Conservation (phyloP, 2,888 invertebrate species). For the Noctua comes region DNA sequence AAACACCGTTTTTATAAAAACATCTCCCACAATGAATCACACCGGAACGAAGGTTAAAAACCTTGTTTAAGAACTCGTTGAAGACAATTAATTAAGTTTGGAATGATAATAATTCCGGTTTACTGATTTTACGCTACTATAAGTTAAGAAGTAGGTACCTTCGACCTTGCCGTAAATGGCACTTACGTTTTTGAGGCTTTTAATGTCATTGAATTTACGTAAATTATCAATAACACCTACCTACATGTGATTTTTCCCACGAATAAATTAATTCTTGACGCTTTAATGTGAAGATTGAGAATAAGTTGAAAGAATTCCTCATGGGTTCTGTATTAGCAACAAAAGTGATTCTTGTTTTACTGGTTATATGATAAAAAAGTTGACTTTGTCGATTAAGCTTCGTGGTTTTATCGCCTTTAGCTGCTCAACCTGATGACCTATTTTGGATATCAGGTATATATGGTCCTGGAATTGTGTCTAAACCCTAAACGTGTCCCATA, state of each 20-base stretch:
- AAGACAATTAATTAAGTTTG: slow-evolving; percentile 45
- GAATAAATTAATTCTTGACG: slow-evolving; percentile 24
- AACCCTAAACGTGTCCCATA: neutral
- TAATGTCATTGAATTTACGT: slow-evolving; percentile 51
- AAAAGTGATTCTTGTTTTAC: neutral
- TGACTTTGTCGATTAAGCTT: neutral
- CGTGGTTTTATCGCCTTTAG: neutral
- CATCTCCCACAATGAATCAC: slow-evolving; percentile 22
- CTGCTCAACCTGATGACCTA: neutral
- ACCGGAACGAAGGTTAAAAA: slow-evolving; percentile 31
- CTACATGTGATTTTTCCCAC: slow-evolving; percentile 46
- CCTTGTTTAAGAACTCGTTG: slow-evolving; percentile 45
- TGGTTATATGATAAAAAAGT: neutral
- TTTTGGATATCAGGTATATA: neutral
- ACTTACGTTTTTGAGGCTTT: slow-evolving; percentile 37
- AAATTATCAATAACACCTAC: slow-evolving; percentile 30
- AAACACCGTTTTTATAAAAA: neutral
- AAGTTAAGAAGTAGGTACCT: slow-evolving; percentile 26
- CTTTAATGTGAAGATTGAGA: slow-evolving; percentile 2
- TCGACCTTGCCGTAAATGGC: slow-evolving; percentile 53
- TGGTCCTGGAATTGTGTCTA: neutral
- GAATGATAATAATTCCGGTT: slow-evolving; percentile 41
- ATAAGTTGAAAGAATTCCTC: neutral
- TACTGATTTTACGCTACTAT: slow-evolving; percentile 40
- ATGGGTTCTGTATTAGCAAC: slow-evolving; percentile 38